Conservation (phyloP, 64 coral and sea anemone species). For the Actinia equina region DNA sequence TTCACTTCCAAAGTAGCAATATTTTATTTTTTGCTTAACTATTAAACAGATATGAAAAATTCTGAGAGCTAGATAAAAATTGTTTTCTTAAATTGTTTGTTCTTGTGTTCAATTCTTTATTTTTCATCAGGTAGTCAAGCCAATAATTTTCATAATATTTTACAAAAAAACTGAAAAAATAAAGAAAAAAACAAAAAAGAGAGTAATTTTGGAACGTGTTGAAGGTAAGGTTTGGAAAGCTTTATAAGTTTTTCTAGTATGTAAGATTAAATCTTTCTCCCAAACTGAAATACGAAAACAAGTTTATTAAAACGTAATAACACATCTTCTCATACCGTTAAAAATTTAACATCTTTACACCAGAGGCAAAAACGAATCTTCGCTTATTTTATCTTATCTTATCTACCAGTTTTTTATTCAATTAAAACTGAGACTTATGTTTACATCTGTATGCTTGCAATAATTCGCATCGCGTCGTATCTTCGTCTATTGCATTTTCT, state of each 20-base stretch:
- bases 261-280: background rate
- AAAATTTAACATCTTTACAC: conserved; percentile 2
- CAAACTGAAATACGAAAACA: background rate
- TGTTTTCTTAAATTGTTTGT: too few species aligned
- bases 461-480: background rate
- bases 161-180: too few species aligned
- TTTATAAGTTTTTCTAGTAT: background rate
- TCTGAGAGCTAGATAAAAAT: too few species aligned
- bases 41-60: too few species aligned
- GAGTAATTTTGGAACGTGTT: too few species aligned
- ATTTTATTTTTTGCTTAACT: too few species aligned
- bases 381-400: background rate
- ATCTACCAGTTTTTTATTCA: background rate
- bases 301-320: background rate
- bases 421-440: background rate
- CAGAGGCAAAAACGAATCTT: background rate
- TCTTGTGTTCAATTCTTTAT: too few species aligned
- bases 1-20: too few species aligned
- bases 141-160: too few species aligned
- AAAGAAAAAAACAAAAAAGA: too few species aligned
- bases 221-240: background rate
- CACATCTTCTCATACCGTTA: background rate
- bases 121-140: too few species aligned
- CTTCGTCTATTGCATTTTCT: background rate
- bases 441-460: background rate